Conservation (phyloP, 2,888 invertebrate species). For the Nomada goodeniana region DNA sequence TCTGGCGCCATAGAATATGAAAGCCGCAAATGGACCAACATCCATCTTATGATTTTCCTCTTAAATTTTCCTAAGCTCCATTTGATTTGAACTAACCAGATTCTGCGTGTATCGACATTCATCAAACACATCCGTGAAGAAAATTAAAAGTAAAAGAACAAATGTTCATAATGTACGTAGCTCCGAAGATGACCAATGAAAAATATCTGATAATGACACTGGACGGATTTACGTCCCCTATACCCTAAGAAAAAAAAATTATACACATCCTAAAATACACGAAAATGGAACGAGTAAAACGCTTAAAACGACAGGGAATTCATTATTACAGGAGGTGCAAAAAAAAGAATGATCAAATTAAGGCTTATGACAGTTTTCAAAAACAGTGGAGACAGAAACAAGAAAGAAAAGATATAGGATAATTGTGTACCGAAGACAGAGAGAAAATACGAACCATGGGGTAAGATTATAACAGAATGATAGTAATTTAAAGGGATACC, state of each 20-base stretch:
- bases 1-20: slow-evolving; percentile 66
- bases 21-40: slow-evolving; percentile 34
- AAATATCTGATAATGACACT: too few relatives aligned
- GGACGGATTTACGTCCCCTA: background rate
- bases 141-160: too few relatives aligned
- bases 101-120: background rate
- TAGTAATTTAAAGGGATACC: slow-evolving; percentile 16
- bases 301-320: background rate
- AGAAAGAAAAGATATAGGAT: background rate
- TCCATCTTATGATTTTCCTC: slow-evolving; percentile 22
- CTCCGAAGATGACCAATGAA: background rate
- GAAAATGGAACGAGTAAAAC: background rate
- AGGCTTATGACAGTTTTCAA: background rate
- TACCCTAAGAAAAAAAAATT: background rate
- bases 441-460: background rate
- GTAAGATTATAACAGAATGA: slow-evolving; percentile 9
- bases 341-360: background rate
- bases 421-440: background rate
- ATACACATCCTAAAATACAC: background rate
- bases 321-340: background rate
- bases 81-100: background rate
- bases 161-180: background rate
- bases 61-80: background rate
- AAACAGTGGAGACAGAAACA: too few relatives aligned
- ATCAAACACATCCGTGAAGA: background rate